These are phyloP conservation scores for Lochmaea capreae DNA, from an alignment of 2,888 invertebrate genomes.

Conservation along the genomic window DNA sequence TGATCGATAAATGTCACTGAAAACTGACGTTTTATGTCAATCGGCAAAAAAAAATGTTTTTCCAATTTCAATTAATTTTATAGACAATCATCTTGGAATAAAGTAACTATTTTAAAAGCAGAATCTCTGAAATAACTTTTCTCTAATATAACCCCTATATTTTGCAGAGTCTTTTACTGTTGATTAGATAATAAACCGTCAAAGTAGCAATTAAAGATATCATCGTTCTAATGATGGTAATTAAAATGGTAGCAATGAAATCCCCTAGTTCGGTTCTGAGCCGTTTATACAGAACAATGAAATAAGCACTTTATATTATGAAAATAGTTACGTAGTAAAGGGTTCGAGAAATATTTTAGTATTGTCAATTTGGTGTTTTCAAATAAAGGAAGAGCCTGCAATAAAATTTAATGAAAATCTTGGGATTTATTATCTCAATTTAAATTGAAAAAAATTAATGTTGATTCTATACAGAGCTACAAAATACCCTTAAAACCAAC, in stretches of 20 bases:
- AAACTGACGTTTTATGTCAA: too few relatives aligned
- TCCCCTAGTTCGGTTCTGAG: background rate
- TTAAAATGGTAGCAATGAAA: slow-evolving; percentile 24
- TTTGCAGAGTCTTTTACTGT: slow-evolving; percentile 32
- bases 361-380: background rate
- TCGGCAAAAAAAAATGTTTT: too few relatives aligned
- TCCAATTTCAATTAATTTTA: too few relatives aligned
- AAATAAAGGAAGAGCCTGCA: background rate
- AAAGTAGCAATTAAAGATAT: slow-evolving; percentile 32
- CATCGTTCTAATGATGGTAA: slow-evolving; percentile 29
- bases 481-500: too few relatives aligned
- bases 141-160: slow-evolving; percentile 2
- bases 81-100: too few relatives aligned
- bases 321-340: background rate
- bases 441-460: too few relatives aligned
- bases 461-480: too few relatives aligned
- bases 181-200: slow-evolving; percentile 35
- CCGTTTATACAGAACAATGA: slow-evolving; percentile 10
- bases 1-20: too few relatives aligned
- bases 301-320: slow-evolving; percentile 4
- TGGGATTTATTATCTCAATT: background rate
- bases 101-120: too few relatives aligned
- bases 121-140: too few relatives aligned
- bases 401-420: background rate
- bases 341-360: slow-evolving; percentile 1